phyloP scores from a whole-genome alignment of 2,888 invertebrate species.

The Philaethria dido region DNA sequence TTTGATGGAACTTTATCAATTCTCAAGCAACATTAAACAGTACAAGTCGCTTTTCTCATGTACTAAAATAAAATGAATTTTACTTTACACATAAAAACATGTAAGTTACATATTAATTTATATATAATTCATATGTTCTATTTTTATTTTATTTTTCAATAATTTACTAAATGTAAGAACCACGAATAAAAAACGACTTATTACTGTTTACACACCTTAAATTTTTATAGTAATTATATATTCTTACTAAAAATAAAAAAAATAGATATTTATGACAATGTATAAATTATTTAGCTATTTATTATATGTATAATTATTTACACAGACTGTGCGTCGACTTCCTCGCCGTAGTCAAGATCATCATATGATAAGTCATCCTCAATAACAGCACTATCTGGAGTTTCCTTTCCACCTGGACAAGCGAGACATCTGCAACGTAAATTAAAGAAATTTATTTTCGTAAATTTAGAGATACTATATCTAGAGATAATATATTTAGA shows the following conservation, averaged over 20 bases:
- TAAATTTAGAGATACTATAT: too few relatives aligned
- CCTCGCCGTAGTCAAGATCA: conserved; percentile 86
- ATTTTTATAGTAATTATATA: too few relatives aligned
- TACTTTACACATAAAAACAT: too few relatives aligned
- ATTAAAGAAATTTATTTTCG: conserved; percentile 6
- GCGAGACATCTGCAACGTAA: conserved; percentile 80
- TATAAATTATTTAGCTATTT: not conserved
- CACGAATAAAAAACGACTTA: not conserved
- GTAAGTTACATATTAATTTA: too few relatives aligned
- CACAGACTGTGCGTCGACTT: conserved; percentile 76
- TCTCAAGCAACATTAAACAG: not conserved
- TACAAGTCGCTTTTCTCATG: not conserved
- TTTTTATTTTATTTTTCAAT: not conserved
- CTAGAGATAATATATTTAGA: too few relatives aligned
- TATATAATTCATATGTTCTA: too few relatives aligned
- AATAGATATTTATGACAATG: conserved; percentile 10
- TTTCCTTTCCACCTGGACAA: conserved; percentile 84
- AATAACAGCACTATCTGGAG: conserved; percentile 78
- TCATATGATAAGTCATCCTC: conserved; percentile 83
- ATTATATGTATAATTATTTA: conserved; percentile 8
- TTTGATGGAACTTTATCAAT: too few relatives aligned
- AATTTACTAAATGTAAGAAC: not conserved
- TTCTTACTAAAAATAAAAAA: not conserved
- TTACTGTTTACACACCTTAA: not conserved
- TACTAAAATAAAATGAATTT: not conserved